Percentiles rank a stretch among this genome's conserved stretches.
phyloP scores from a whole-genome alignment of 2,113 vertebrate species.

The Corythaixoides concolor region DNA sequence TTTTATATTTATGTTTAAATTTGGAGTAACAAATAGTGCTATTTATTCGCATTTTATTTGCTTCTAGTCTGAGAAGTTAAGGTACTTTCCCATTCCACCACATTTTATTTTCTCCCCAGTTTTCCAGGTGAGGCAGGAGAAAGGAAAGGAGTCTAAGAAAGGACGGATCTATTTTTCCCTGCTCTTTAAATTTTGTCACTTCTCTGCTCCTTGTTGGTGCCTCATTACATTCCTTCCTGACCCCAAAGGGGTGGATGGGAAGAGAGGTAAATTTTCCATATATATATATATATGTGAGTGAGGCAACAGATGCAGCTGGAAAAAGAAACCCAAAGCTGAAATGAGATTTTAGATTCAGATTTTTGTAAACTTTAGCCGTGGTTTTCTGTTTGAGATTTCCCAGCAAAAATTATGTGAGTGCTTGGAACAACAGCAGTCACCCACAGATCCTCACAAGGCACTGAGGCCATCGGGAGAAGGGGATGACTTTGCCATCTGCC shows the following conservation, averaged over 20 bases:
- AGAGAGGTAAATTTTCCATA: not conserved
- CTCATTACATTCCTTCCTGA: accelerated
- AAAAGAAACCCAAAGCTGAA: not conserved
- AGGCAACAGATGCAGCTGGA: not conserved
- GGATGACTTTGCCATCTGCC: not conserved
- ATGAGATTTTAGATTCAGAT: not conserved
- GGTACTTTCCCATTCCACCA: not conserved
- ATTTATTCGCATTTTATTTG: not conserved
- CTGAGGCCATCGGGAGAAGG: not conserved
- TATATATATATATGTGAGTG: not conserved
- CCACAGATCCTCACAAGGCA: not conserved
- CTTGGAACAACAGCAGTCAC: not conserved
- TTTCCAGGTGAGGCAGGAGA: not conserved
- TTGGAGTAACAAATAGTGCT: not conserved
- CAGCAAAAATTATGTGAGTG: not conserved
- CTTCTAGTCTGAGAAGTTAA: not conserved
- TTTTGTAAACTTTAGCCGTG: not conserved
- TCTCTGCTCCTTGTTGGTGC: not conserved
- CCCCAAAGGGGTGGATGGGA: not conserved
- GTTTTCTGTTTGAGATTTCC: not conserved
- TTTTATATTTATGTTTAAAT: not conserved
- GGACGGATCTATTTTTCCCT: not conserved
- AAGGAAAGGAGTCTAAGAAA: not conserved
- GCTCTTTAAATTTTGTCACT: not conserved
- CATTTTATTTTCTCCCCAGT: not conserved